Conservation (phyloP, 2,113 vertebrate genomes). For the Ploceus nigricollis region DNA sequence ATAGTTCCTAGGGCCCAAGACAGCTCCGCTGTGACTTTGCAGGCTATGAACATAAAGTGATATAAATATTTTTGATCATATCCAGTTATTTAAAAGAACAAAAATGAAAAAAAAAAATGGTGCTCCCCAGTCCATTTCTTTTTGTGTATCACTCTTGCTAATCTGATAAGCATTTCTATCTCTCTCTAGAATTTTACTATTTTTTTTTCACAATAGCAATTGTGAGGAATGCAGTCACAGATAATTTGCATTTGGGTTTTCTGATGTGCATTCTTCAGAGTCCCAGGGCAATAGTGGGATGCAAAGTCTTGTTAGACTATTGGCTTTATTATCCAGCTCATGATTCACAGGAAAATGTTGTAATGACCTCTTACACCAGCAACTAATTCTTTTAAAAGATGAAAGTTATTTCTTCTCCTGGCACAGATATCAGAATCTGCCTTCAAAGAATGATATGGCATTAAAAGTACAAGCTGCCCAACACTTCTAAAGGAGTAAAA, state of each 20-base stretch:
- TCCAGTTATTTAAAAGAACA: neutral
- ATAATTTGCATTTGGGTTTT: conserved; percentile 24
- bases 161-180: neutral
- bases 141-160: neutral
- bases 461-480: conserved; percentile 60
- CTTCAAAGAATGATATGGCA: conserved; percentile 57
- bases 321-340: conserved; percentile 38
- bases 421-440: conserved; percentile 38
- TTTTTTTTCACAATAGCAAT: neutral
- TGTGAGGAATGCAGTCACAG: neutral
- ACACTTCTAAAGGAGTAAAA: conserved; percentile 56
- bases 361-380: conserved; percentile 50
- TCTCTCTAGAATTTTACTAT: neutral
- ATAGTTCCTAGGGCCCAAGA: neutral
- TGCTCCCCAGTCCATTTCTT: neutral
- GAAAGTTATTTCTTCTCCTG: conserved; percentile 56
- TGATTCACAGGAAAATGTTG: conserved; percentile 56
- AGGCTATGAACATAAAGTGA: neutral
- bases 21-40: neutral
- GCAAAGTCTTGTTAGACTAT: conserved; percentile 17
- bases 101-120: neutral
- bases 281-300: conserved; percentile 43
- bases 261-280: conserved; percentile 7
- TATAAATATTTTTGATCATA: neutral
- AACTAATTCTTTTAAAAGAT: conserved; percentile 55